These are phyloP conservation scores for Neoitamus cyanurus DNA, from an alignment of 2,888 invertebrate species.

Conservation along the genomic window DNA sequence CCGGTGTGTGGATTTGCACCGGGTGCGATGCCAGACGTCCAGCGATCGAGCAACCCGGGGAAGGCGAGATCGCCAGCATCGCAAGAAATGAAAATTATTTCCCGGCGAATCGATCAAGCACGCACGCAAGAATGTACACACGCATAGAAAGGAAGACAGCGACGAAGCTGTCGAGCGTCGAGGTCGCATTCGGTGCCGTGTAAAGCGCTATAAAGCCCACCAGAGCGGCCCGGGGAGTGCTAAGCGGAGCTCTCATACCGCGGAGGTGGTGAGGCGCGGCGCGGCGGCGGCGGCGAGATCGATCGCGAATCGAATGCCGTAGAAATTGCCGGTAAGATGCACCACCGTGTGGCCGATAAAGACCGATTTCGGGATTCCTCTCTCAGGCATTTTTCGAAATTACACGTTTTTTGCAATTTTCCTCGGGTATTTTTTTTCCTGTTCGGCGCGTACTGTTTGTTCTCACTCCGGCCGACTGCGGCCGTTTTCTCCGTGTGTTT, in stretches of 20 bases:
- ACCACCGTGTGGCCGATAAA: neutral
- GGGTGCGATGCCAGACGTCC: neutral
- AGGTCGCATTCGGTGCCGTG: neutral
- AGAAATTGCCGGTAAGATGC: neutral
- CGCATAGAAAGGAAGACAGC: slow-evolving; percentile 9
- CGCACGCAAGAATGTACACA: slow-evolving; percentile 45
- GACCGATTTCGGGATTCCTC: slow-evolving; percentile 20
- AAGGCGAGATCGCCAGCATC: neutral
- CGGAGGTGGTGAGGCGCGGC: neutral
- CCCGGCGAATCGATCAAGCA: slow-evolving; percentile 43
- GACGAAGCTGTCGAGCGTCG: neutral
- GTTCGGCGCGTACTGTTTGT: neutral
- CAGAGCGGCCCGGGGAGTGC: neutral
- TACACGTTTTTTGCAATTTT: slow-evolving; percentile 39
- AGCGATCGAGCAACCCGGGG: neutral
- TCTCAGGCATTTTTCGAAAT: slow-evolving; percentile 16
- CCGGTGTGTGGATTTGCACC: neutral
- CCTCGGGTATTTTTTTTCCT: neutral
- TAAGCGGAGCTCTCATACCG: neutral
- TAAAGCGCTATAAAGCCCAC: neutral
- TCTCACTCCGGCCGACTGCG: neutral
- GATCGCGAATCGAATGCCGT: slow-evolving; percentile 25
- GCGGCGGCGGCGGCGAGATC: neutral
- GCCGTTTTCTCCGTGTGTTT: slow-evolving; percentile 2
- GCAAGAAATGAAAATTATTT: slow-evolving; percentile 41